Percentiles rank a stretch among this genome's conserved stretches.
phyloP scores from a whole-genome alignment of 2,113 vertebrate species.

The Nasalis larvatus region DNA sequence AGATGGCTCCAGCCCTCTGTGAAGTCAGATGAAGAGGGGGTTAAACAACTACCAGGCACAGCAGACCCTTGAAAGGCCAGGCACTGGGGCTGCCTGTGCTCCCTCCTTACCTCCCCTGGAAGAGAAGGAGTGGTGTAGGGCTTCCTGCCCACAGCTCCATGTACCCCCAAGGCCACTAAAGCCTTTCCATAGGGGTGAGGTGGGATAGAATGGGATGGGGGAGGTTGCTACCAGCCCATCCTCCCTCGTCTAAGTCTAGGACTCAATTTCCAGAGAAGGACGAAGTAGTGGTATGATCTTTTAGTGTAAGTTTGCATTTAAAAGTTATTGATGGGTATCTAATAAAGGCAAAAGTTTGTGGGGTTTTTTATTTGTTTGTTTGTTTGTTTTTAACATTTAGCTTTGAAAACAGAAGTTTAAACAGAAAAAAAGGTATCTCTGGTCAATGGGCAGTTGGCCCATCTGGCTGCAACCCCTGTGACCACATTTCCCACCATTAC shows the following conservation, averaged over 20 bases:
- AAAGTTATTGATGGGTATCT: neutral
- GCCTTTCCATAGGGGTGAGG: neutral
- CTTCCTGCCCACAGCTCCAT: neutral
- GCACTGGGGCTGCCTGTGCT: fast-evolving
- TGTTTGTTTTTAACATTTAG: neutral
- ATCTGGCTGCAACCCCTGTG: neutral
- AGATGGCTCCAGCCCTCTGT: neutral
- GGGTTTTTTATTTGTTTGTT: neutral
- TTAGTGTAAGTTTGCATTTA: neutral
- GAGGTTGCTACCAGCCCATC: neutral
- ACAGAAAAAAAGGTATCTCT: neutral
- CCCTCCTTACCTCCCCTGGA: neutral
- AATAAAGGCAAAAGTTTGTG: neutral
- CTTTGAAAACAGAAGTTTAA: neutral
- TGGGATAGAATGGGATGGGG: neutral
- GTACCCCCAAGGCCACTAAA: neutral
- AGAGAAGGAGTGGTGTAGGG: neutral
- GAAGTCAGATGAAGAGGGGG: neutral
- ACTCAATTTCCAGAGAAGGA: neutral
- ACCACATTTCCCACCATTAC: neutral
- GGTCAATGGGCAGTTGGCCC: neutral
- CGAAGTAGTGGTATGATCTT: neutral
- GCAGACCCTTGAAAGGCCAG: neutral
- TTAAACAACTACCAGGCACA: neutral
- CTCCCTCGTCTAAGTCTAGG: neutral